Conservation (phyloP, 2,113 vertebrate species). For the Mobula hypostoma region DNA sequence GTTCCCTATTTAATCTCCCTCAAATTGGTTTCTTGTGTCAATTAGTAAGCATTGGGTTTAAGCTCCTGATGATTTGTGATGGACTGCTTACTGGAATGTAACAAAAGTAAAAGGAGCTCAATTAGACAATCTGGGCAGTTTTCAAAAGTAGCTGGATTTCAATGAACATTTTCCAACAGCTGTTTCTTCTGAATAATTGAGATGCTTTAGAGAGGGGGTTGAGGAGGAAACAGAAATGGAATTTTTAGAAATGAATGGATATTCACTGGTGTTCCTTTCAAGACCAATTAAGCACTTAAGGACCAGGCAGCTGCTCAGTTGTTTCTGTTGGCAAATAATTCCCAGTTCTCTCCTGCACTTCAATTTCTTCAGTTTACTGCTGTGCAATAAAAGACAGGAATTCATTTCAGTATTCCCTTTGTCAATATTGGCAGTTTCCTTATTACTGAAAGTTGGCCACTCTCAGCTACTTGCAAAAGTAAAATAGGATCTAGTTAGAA, state of each 20-base stretch:
- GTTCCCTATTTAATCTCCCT: not conserved
- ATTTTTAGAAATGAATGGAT: not conserved
- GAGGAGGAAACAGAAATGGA: not conserved
- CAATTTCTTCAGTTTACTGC: not conserved
- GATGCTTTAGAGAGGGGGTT: not conserved
- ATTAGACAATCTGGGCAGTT: not conserved
- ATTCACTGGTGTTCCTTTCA: not conserved
- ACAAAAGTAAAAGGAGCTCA: not conserved
- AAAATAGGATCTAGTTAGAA: not conserved
- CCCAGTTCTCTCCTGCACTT: not conserved
- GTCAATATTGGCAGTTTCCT: not conserved
- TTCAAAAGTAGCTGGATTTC: not conserved
- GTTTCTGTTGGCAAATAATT: not conserved
- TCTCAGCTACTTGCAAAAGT: not conserved
- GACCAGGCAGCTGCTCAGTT: not conserved
- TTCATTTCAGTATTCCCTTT: not conserved
- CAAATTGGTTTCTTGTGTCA: not conserved
- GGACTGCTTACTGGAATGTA: not conserved
- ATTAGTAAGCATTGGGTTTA: not conserved
- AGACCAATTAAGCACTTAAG: not conserved
- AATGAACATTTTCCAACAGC: not conserved
- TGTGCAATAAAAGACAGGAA: not conserved
- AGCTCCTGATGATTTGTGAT: not conserved
- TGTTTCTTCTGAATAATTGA: not conserved
- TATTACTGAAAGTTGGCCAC: not conserved